Evolutionary conservation across 2,797 vertebrate species (phyloP), one percentile per base, ranked within the genome.

Genomic region (Potorous gilbertii): DNA sequence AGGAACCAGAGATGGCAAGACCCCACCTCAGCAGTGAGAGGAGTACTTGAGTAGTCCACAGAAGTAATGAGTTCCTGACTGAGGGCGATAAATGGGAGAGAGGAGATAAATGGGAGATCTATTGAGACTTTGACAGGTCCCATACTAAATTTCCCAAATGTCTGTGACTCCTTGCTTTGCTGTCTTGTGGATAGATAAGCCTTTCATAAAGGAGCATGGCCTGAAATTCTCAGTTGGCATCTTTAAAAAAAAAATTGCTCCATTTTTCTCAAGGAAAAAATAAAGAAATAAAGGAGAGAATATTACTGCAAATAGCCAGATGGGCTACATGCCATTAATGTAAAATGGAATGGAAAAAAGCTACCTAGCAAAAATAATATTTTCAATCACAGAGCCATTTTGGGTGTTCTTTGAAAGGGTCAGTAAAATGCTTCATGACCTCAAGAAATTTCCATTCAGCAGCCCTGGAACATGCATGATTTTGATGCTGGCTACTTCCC

Each of bases 361-460:
- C 57, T 29, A 18, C 28, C 29, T 50, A 3, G 92, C 54, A 52
- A 56, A 87, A 93, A 57, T 90, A 3, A 14, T 55, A 40, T 93
- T 95, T 95, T 62, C 95, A 2, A 31, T 94, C 94, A n/a, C 8
- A 5, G 96, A 62, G 91, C 93, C 92, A 0, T 93, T 94, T 91
- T 87, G n/a, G 92, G 59, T 66, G 90, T n/a, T 93, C 90, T 90
- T 52, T 16, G 74, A 29, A 34, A 90, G 90, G 27, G 94, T 91
- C 29, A 0, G 89, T 40, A 91, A 97, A 91, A 62, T 34, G 92
- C 95, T 91, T 0, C 0, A 55, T 89, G 91, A 93, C 97, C 97
- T 97, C 40, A 89, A 96, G 97, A 92, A 96, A 91, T 92, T 56
- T 93, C 92, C 94, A 34, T 91, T 93, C 90, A 54, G 93, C 66